Evolutionary conservation across 2,888 invertebrate genomes (phyloP), one percentile per base, ranked within the genome.

Genomic region (Machimus rusticus): DNA sequence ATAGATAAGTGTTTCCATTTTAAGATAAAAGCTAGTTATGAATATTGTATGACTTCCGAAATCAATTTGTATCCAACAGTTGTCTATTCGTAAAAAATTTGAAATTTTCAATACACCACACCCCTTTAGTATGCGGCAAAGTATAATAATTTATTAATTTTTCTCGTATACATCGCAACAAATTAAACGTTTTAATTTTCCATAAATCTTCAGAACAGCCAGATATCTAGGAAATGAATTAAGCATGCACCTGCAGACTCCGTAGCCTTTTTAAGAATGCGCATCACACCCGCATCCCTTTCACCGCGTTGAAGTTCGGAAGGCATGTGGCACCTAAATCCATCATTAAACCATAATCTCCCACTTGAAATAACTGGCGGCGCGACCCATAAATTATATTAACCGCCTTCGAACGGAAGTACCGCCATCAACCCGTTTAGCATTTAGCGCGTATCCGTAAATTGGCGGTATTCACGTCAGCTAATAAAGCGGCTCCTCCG

Each of bases 391-490:
- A 74, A 84, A 84, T 84, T 39, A 84, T 39, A 66, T 84, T 37
- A 43, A 31, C 37, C 84, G 37, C 66, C 51, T 34, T 12, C 39
- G 23, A 31, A 34, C 84, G 84, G 84, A 84, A 84, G 66, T 74
- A 74, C 66, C 19, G 84, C 74, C 66, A 84, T 84, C 66, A 84
- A 84, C 84, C 84, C 84, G 84, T 84, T 84, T 84, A 84, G 66
- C 84, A 66, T 84, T 84, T 84, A 84, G 66, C 84, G 84, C 74
- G 37, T 74, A 37, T 84, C 43, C 57, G 39, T 84, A 84, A 84
- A 84, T 84, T 84, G 43, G 37, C 66, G 39, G 66, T 16, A 39
- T 84, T 84, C 84, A 84, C 84, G 84, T 66, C 39, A 84, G 9
- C 84, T 57, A 82, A 82, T 82, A 82, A 82, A 82, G 57, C 66